phyloP scores from a whole-genome alignment of 2,797 vertebrate species.

The Enoplosus armatus region DNA sequence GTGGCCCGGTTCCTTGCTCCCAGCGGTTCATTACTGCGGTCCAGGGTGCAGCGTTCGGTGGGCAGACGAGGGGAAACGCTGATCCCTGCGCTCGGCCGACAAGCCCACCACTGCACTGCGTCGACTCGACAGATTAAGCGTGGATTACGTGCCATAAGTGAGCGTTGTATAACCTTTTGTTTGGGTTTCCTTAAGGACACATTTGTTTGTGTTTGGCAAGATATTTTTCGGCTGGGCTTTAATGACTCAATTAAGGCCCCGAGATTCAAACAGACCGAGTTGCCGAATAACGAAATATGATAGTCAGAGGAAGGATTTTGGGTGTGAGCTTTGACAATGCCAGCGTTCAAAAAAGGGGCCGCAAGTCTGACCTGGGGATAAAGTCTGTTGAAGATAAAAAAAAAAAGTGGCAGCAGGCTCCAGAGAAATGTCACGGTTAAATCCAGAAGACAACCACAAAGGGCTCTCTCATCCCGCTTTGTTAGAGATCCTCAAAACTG shows the following conservation, averaged over 20 bases:
- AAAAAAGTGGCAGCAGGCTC: slow-evolving; percentile 67
- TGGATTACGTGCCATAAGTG: slow-evolving; percentile 64
- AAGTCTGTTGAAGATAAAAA: slow-evolving; percentile 69
- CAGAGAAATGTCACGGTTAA: slow-evolving; percentile 77
- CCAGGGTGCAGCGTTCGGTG: slow-evolving; percentile 37
- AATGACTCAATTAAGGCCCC: slow-evolving; percentile 34
- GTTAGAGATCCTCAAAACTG: slow-evolving; percentile 71
- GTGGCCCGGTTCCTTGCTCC: slow-evolving; percentile 43
- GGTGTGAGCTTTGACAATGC: slow-evolving; percentile 51
- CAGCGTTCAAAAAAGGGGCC: slow-evolving; percentile 55
- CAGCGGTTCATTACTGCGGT: slow-evolving; percentile 43
- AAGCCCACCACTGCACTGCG: slow-evolving; percentile 61
- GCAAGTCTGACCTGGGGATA: slow-evolving; percentile 66
- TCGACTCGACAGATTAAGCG: slow-evolving; percentile 67
- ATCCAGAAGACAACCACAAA: slow-evolving; percentile 78
- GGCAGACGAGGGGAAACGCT: slow-evolving; percentile 14
- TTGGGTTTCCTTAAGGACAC: slow-evolving; percentile 26
- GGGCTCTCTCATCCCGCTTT: slow-evolving; percentile 69
- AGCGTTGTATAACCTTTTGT: slow-evolving; percentile 55
- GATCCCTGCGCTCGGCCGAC: slow-evolving; percentile 26
- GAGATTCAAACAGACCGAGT: slow-evolving; percentile 18
- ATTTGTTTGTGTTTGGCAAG: slow-evolving; percentile 33
- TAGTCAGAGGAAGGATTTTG: slow-evolving; percentile 27
- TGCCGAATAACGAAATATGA: slow-evolving; percentile 31
- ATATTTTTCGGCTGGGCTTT: slow-evolving; percentile 27